Conservation (phyloP, 2,888 invertebrate genomes). For the Dasypogon diadema region DNA sequence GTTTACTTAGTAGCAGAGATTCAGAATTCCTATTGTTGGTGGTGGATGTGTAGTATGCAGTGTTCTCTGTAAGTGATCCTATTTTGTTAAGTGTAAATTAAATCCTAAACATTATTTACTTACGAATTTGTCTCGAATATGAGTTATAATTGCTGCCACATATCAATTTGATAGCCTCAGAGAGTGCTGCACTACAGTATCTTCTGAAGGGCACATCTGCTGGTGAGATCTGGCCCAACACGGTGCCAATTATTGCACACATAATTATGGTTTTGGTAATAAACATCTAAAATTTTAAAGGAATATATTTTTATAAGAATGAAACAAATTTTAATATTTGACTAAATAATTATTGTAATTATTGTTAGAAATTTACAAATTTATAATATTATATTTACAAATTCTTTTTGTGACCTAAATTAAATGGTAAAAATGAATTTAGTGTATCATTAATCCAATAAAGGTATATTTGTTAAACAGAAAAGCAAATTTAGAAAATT, state of each 20-base stretch:
- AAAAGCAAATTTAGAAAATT: no score
- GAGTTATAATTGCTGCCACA: conserved; percentile 63
- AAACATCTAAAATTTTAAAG: conserved; percentile 45
- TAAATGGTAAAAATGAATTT: no score
- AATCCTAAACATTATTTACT: conserved; percentile 56
- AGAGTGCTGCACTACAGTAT: conserved; percentile 63
- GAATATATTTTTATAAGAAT: neutral
- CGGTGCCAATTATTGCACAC: conserved; percentile 26
- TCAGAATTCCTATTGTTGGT: conserved; percentile 52
- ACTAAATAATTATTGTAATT: no score
- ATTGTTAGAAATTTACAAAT: no score
- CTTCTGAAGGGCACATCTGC: conserved; percentile 57
- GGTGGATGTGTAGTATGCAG: conserved; percentile 56
- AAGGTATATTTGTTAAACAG: no score
- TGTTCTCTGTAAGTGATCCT: conserved; percentile 58
- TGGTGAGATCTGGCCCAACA: conserved; percentile 42
- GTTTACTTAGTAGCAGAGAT: conserved; percentile 58
- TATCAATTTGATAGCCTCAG: conserved; percentile 61
- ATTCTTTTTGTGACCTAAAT: no score
- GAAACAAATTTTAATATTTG: no score
- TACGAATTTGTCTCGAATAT: conserved; percentile 62
- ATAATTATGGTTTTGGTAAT: conserved; percentile 46
- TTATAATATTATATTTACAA: no score
- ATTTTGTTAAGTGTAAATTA: no score
- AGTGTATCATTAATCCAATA: no score